Evolutionary conservation across 2,113 vertebrate genomes (phyloP).

Genomic region (Cottus gobio): DNA sequence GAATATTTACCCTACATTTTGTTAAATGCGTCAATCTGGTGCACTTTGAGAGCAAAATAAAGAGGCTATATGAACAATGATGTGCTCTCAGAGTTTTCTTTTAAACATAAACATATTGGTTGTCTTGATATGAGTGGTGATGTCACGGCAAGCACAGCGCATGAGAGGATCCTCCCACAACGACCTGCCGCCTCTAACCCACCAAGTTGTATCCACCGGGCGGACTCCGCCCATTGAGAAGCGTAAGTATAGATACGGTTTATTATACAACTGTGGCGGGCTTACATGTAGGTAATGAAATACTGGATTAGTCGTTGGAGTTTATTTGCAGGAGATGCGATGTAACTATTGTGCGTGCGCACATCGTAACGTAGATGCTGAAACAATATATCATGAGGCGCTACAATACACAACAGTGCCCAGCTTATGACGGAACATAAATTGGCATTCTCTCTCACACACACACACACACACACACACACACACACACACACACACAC

Average conservation of each 20-base stretch:
- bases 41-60: no score
- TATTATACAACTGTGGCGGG: background rate
- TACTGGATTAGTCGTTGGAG: background rate
- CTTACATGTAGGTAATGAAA: background rate
- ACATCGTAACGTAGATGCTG: background rate
- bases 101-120: background rate
- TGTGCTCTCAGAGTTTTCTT: background rate
- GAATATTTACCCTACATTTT: no score
- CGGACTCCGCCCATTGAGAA: background rate
- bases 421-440: background rate
- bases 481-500: constrained; percentile 1
- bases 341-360: background rate
- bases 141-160: background rate
- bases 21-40: background rate
- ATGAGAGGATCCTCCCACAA: background rate
- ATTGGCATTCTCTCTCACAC: background rate
- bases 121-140: background rate
- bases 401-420: background rate
- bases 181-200: background rate
- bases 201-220: background rate
- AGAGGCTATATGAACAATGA: background rate
- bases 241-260: background rate
- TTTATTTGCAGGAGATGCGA: background rate
- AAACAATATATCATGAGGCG: background rate
- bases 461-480: constrained; percentile 5